phyloP scores from a whole-genome alignment of 2,797 vertebrate genomes.

The Aythya fuligula region DNA sequence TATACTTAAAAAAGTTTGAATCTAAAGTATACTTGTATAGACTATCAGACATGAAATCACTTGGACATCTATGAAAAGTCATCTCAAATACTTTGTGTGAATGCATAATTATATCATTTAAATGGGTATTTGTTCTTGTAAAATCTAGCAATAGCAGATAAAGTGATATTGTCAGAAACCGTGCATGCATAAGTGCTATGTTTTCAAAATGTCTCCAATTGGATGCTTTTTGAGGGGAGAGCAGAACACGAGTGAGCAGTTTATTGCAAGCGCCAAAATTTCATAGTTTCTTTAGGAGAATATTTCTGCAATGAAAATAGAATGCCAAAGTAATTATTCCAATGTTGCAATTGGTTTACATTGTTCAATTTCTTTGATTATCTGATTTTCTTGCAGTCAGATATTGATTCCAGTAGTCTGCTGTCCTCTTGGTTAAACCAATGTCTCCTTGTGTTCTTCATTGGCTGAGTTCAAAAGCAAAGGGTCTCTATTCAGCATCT shows the following conservation, averaged over 20 bases:
- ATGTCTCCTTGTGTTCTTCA: not conserved
- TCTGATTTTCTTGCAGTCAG: not conserved
- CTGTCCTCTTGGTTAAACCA: not conserved
- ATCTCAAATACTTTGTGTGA: not conserved
- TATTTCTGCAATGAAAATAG: not conserved
- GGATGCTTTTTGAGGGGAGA: not conserved
- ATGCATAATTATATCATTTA: not conserved
- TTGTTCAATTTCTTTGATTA: not conserved
- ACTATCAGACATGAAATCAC: not conserved
- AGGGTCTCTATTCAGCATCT: not conserved
- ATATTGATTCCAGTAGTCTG: not conserved
- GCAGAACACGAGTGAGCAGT: not conserved
- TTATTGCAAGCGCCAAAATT: not conserved
- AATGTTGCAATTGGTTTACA: not conserved
- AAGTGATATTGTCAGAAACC: not conserved
- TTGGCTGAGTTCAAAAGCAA: not conserved
- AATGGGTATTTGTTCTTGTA: not conserved
- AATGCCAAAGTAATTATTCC: not conserved
- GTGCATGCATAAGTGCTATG: not conserved
- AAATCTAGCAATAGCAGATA: not conserved
- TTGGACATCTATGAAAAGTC: not conserved
- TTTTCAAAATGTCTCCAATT: not conserved
- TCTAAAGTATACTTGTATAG: not conserved
- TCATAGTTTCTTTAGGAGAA: not conserved
- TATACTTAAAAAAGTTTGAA: not conserved